Evolutionary conservation across 1,140 invertebrate genomes (phyloP).

Genomic region (Mamestra configurata): DNA sequence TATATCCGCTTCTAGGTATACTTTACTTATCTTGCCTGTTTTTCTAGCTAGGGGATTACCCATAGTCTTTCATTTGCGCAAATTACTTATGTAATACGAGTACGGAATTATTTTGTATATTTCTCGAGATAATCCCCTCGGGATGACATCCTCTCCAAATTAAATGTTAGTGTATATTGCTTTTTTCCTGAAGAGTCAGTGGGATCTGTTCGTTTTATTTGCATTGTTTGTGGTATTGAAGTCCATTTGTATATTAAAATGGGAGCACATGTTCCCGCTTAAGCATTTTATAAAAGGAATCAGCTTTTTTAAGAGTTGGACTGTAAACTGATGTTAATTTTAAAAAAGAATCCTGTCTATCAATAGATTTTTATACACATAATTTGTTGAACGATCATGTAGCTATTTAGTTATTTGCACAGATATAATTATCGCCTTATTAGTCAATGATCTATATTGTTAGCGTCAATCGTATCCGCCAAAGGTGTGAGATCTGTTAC

Average conservation of each 20-base stretch:
- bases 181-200: not conserved
- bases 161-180: not conserved
- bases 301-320: too few relatives aligned
- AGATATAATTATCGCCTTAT: not conserved
- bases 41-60: not conserved
- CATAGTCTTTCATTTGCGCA: not conserved
- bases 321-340: too few relatives aligned
- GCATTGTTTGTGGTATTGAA: not conserved
- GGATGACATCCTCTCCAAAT: constrained; percentile 9
- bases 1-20: too few relatives aligned
- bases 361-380: too few relatives aligned
- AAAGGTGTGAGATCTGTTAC: not conserved
- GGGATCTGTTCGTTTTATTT: not conserved
- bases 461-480: not conserved
- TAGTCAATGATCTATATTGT: not conserved
- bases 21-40: too few relatives aligned
- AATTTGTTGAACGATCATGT: too few relatives aligned
- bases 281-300: too few relatives aligned
- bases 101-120: not conserved
- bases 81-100: not conserved
- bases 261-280: too few relatives aligned
- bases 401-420: not conserved
- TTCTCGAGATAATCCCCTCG: not conserved
- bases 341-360: too few relatives aligned
- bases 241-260: too few relatives aligned